Percentiles rank a stretch among this genome's conserved stretches.
Conservation (phyloP, 2,888 invertebrate species). For the Drosophila mettleri region DNA sequence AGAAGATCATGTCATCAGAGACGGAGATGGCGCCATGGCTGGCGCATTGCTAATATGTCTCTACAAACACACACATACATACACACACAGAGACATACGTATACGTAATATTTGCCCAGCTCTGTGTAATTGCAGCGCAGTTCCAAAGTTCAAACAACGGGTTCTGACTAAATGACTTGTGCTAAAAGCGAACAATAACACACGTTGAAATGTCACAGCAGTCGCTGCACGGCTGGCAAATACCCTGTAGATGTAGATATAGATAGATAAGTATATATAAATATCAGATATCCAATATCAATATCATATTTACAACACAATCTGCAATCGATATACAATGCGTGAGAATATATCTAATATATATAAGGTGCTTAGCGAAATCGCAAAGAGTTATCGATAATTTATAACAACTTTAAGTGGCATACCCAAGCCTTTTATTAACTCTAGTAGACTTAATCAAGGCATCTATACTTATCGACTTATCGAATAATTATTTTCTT, state of each 20-base stretch:
- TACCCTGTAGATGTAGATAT: conserved; percentile 5
- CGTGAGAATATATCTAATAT: no score
- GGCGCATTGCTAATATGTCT: conserved; percentile 5
- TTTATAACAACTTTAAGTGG: background rate
- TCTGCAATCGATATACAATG: background rate
- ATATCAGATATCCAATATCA: background rate
- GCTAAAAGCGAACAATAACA: conserved; percentile 2
- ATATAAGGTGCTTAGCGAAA: no score
- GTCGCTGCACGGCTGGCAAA: background rate
- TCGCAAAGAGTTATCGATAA: background rate
- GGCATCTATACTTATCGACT: background rate
- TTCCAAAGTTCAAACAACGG: conserved; percentile 47
- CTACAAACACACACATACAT: background rate
- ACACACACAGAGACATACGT: background rate
- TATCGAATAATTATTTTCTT: no score
- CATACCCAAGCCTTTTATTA: no score
- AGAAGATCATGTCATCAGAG: conserved; percentile 40
- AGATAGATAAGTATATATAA: background rate
- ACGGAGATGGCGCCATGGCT: conserved; percentile 37
- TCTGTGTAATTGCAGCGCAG: conserved; percentile 34
- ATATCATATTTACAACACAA: background rate
- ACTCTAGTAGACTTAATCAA: background rate
- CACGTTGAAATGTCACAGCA: background rate
- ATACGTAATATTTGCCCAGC: conserved; percentile 40
- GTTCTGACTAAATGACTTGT: conserved; percentile 30